Evolutionary conservation across 1,140 invertebrate species (phyloP), one percentile per base, ranked within the genome.

Genomic region (Papilio glaucus): DNA sequence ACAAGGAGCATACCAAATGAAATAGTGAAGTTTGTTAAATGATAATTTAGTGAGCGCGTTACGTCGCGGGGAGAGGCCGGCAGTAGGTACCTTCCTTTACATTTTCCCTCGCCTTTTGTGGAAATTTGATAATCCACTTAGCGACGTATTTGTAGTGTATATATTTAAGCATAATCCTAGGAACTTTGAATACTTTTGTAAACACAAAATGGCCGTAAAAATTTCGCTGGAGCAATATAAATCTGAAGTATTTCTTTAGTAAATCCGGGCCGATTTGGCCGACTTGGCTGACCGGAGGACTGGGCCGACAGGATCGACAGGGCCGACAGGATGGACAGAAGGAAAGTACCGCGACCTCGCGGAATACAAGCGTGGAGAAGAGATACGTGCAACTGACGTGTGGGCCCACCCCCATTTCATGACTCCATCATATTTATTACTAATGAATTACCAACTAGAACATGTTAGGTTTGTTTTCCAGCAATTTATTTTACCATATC

Each of bases 111-210:
- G 41, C 12, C 12, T n/a, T 42, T 42, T 13, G 12, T n/a, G 13
- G 13, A 42, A 42, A 42, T 42, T n/a, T 42, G 41, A n/a, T 42
- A 42, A 42, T 42, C 41, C 13, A 42, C 41, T 42, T 15, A 42
- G 6, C 13, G n/a, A 42, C 41, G 13, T 42, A 42, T n/a, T 42
- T 42, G 41, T 13, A n/a, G 41, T n/a, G 13, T 42, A n/a, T 42
- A 42, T 42, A 4, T 42, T 42, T 5, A 13, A n/a, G n/a, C 13
- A 42, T 42, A 42, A n/a, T 42, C 3, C 39, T 12, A 41, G 10
- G 10, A 41, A 3, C 13, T 41, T 41, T 41, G 9, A 9, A 7
- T n/a, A n/a, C n/a, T n/a, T n/a, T n/a, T n/a, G n/a, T n/a, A 41
- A 41, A 41, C 4, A 41, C 39, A 41, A 41, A 41, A 9, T 9